phyloP scores from a whole-genome alignment of 1,140 invertebrate species.

The Solenopsis fugax region DNA sequence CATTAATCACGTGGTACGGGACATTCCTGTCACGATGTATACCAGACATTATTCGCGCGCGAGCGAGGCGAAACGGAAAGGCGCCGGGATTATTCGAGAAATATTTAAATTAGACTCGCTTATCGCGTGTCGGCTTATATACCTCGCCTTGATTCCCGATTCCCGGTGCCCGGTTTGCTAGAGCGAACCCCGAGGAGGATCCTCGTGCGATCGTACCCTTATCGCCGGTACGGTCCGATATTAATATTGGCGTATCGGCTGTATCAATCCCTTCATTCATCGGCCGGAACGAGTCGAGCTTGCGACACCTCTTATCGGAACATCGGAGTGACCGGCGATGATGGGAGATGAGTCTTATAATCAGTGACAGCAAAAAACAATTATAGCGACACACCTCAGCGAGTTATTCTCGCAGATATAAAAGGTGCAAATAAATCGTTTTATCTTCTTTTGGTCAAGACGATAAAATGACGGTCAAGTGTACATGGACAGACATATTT shows the following conservation, averaged over 20 bases:
- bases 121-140: conserved; percentile 67
- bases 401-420: conserved; percentile 16
- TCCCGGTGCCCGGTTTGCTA: conserved; percentile 2
- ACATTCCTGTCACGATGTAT: conserved; percentile 63
- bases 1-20: conserved; percentile 70
- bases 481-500: not conserved
- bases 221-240: conserved; percentile 30
- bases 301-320: conserved; percentile 41
- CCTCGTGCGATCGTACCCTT: conserved; percentile 18
- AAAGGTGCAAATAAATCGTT: not conserved
- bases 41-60: conserved; percentile 66
- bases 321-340: conserved; percentile 11
- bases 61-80: conserved; percentile 24
- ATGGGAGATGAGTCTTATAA: conserved; percentile 11
- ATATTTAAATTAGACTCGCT: conserved; percentile 62
- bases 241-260: conserved; percentile 44
- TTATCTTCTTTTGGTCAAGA: not conserved
- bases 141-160: conserved; percentile 40
- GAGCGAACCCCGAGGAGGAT: conserved; percentile 13
- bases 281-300: conserved; percentile 32
- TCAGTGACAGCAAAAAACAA: conserved; percentile 44
- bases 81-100: conserved; percentile 64
- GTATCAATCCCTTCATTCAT: conserved; percentile 39
- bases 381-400: conserved; percentile 4
- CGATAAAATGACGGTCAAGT: not conserved